Percentiles rank a stretch among this genome's conserved stretches.
These are phyloP conservation scores for Malurus elegans DNA, from an alignment of 2,113 vertebrate genomes.

Conservation along the genomic window DNA sequence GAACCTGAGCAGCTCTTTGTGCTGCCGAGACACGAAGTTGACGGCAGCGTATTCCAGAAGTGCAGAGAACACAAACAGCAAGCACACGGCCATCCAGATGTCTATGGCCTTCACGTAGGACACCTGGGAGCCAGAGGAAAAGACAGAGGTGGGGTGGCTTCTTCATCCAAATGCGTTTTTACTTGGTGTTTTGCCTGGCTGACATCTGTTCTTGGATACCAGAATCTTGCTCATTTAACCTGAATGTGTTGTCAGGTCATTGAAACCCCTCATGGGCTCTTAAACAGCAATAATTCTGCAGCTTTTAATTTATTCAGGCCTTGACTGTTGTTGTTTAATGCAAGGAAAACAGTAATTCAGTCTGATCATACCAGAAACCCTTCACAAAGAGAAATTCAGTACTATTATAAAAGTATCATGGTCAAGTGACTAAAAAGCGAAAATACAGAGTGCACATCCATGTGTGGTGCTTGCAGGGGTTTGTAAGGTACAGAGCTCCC, in stretches of 20 bases:
- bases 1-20: constrained; percentile 98
- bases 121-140: constrained; percentile 75
- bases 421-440: not conserved
- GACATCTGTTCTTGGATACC: not conserved
- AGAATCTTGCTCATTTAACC: not conserved
- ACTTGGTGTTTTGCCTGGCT: not conserved
- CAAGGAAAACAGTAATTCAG: not conserved
- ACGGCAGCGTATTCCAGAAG: constrained; percentile 95
- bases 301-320: not conserved
- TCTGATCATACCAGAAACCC: not conserved
- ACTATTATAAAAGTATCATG: not conserved
- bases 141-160: not conserved
- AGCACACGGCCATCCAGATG: constrained; percentile 98
- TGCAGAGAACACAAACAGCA: constrained; percentile 97
- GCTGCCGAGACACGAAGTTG: constrained; percentile 98
- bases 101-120: constrained; percentile 99
- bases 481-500: not conserved
- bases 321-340: not conserved
- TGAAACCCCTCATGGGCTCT: not conserved
- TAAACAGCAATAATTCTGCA: not conserved
- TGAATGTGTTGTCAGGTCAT: not conserved
- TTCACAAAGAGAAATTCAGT: not conserved
- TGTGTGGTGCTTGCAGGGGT: not conserved
- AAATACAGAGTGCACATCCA: not conserved
- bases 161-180: not conserved